A percentile compares a stretch with the other conserved stretches of the same genome.
phyloP scores from a whole-genome alignment of 2,113 vertebrate genomes.

The Gasterosteus aculeatus region DNA sequence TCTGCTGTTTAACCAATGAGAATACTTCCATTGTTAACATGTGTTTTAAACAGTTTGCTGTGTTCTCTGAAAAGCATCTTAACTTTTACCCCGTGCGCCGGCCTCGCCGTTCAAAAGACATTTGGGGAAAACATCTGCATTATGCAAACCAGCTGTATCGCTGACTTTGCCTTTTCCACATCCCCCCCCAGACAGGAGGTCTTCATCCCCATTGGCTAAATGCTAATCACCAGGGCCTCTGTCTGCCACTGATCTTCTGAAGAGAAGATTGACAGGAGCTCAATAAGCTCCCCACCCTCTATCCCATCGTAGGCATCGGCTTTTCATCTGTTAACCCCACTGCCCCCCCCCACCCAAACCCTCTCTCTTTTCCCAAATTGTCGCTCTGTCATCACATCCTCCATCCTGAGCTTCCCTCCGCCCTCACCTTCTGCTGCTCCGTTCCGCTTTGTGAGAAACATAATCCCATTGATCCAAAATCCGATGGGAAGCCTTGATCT shows the following conservation, averaged over 20 bases:
- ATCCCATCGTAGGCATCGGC: slow-evolving; percentile 60
- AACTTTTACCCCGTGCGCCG: slow-evolving; percentile 28
- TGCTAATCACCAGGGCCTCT: slow-evolving; percentile 65
- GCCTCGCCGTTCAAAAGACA: slow-evolving; percentile 32
- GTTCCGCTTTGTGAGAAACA: slow-evolving; percentile 76
- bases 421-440: slow-evolving; percentile 46
- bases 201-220: slow-evolving; percentile 67
- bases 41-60: slow-evolving; percentile 7
- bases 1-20: slow-evolving; percentile 49
- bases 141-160: slow-evolving; percentile 42
- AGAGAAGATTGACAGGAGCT: slow-evolving; percentile 66
- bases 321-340: slow-evolving; percentile 49
- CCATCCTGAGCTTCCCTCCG: slow-evolving; percentile 26
- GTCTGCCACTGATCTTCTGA: slow-evolving; percentile 70
- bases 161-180: slow-evolving; percentile 65
- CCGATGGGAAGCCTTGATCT: slow-evolving; percentile 76
- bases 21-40: slow-evolving; percentile 30
- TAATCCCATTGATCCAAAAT: slow-evolving; percentile 82
- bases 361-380: slow-evolving; percentile 38
- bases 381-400: slow-evolving; percentile 51
- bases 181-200: slow-evolving; percentile 53
- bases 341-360: slow-evolving; percentile 12
- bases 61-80: slow-evolving; percentile 26
- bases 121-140: slow-evolving; percentile 39
- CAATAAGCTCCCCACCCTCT: slow-evolving; percentile 66